Conservation (phyloP, 1,140 invertebrate species). For the Drosophila ananassae region DNA sequence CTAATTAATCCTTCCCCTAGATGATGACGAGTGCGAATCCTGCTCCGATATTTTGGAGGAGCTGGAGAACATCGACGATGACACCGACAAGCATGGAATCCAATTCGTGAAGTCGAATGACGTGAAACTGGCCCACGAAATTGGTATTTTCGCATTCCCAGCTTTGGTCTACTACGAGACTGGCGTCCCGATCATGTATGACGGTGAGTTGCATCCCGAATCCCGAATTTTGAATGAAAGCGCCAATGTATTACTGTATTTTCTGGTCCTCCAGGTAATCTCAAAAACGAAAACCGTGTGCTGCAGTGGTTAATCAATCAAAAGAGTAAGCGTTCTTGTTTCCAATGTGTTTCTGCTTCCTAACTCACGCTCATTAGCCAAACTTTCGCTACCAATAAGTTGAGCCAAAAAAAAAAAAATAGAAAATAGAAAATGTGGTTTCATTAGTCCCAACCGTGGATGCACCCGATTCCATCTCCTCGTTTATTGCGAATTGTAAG, state of each 20-base stretch:
- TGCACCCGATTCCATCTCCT: constrained; percentile 63
- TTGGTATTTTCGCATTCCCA: constrained; percentile 95
- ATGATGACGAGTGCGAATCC: constrained; percentile 92
- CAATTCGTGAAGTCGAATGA: constrained; percentile 98
- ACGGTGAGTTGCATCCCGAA: constrained; percentile 88
- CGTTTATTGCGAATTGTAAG: constrained; percentile 51
- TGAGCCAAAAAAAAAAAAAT: constrained; percentile 37
- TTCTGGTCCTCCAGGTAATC: constrained; percentile 91
- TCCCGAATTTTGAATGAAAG: not conserved
- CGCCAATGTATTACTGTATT: not conserved
- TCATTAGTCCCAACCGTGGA: constrained; percentile 29
- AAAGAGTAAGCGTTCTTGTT: constrained; percentile 91
- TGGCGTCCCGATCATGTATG: constrained; percentile 96
- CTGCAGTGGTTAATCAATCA: constrained; percentile 97
- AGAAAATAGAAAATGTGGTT: constrained; percentile 8
- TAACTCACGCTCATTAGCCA: constrained; percentile 76
- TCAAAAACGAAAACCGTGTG: constrained; percentile 97
- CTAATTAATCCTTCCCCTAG: constrained; percentile 83
- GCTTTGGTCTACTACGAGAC: constrained; percentile 96
- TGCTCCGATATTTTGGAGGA: constrained; percentile 94
- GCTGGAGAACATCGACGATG: constrained; percentile 96
- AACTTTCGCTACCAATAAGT: constrained; percentile 62
- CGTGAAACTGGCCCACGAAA: constrained; percentile 93
- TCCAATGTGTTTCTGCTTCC: constrained; percentile 73
- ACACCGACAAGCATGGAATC: constrained; percentile 95